These are phyloP conservation scores for Euphydryas editha DNA, from an alignment of 2,888 invertebrate genomes.

Conservation along the genomic window DNA sequence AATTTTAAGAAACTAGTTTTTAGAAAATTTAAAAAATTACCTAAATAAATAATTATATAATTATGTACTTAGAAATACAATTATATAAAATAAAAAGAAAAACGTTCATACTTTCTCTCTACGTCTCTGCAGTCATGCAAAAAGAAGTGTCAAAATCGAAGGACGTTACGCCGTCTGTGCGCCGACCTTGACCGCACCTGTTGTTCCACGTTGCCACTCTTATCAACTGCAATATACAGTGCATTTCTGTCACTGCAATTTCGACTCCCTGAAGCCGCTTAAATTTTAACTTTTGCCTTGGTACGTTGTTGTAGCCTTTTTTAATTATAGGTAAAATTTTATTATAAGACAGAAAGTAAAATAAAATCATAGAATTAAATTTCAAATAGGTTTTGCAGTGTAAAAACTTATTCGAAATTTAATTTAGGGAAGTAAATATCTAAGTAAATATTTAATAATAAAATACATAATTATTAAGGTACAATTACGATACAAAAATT, in stretches of 20 bases:
- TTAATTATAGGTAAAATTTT: neutral
- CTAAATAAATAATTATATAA: too few relatives aligned
- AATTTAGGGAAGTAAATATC: neutral
- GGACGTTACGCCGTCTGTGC: conserved; percentile 24
- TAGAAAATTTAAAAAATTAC: too few relatives aligned
- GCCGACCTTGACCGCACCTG: conserved; percentile 31
- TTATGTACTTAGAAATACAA: too few relatives aligned
- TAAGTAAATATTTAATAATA: neutral
- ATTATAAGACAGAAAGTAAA: neutral
- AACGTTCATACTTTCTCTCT: neutral
- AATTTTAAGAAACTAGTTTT: too few relatives aligned
- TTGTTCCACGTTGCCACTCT: neutral
- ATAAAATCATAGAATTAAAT: neutral
- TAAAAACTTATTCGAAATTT: neutral
- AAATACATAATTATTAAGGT: conserved; percentile 3
- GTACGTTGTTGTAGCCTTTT: neutral
- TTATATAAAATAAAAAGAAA: neutral
- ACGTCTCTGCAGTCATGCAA: neutral
- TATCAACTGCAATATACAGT: neutral
- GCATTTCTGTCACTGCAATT: neutral
- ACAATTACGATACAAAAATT: conserved; percentile 6
- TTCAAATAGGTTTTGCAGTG: too few relatives aligned
- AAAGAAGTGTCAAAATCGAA: conserved; percentile 8
- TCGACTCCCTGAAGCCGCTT: neutral
- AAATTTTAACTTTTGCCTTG: neutral